Evolutionary conservation across 2,113 vertebrate species (phyloP).

Genomic region (Cercocebus atys): DNA sequence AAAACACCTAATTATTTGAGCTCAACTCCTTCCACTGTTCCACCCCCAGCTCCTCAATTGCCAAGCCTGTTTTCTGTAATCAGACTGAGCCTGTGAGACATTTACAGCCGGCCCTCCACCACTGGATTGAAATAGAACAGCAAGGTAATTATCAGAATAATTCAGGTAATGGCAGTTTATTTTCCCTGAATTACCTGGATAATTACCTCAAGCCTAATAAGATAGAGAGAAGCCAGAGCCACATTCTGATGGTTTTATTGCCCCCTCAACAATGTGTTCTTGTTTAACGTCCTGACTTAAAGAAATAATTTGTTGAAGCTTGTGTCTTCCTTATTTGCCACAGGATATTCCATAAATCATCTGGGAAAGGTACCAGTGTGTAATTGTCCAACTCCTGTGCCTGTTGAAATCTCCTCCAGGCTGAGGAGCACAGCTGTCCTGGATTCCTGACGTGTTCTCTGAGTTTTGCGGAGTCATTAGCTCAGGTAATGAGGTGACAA

Average conservation of each 20-base stretch:
- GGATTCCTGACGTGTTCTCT: not conserved
- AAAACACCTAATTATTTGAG: not conserved
- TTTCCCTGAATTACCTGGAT: slow-evolving; percentile 76
- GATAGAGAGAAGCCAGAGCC: slow-evolving; percentile 69
- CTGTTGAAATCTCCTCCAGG: not conserved
- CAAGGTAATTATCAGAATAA: slow-evolving; percentile 75
- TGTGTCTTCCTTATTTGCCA: not conserved
- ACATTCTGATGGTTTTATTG: slow-evolving; percentile 65
- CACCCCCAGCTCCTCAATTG: not conserved
- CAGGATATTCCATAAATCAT: slow-evolving; percentile 17
- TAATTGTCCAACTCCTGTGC: not conserved
- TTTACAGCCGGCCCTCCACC: slow-evolving; percentile 43
- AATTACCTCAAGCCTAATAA: slow-evolving; percentile 72
- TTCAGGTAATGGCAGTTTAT: slow-evolving; percentile 70
- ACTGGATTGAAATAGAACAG: not conserved
- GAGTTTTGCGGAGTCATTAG: not conserved
- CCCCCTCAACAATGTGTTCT: not conserved
- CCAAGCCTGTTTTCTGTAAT: slow-evolving; percentile 66
- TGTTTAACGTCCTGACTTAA: slow-evolving; percentile 27
- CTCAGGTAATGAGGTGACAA: slow-evolving; percentile 30
- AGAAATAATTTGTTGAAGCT: slow-evolving; percentile 29
- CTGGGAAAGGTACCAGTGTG: not conserved
- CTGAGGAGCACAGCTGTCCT: not conserved
- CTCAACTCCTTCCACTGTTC: not conserved
- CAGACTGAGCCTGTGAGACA: slow-evolving; percentile 7